Conservation (phyloP, 2,113 vertebrate genomes). For the Eublepharis macularius region DNA sequence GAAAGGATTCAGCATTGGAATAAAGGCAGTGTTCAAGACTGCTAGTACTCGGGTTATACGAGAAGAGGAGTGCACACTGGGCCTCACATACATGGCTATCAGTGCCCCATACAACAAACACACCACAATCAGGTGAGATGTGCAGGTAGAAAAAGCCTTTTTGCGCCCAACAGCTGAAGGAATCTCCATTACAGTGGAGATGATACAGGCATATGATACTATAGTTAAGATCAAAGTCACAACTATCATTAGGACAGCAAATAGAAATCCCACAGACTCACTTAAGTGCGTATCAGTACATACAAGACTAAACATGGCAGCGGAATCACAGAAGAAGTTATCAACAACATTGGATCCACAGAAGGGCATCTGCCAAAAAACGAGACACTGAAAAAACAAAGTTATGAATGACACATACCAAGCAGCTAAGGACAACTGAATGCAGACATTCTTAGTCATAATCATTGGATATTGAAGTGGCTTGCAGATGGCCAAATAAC, state of each 20-base stretch:
- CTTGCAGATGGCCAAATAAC: constrained; percentile 22
- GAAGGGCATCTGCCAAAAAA: constrained; percentile 20
- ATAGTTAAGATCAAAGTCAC: constrained; percentile 13
- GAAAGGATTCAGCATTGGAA: constrained; percentile 56
- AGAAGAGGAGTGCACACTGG: not conserved
- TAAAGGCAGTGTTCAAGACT: constrained; percentile 53
- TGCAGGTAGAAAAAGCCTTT: constrained; percentile 45
- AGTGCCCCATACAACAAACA: constrained; percentile 30
- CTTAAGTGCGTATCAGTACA: not conserved
- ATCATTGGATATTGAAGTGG: constrained; percentile 7
- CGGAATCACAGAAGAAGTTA: constrained; percentile 33
- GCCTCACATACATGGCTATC: constrained; percentile 21
- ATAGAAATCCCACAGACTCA: not conserved
- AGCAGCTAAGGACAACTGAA: not conserved
- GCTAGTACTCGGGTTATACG: constrained; percentile 40
- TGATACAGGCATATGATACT: constrained; percentile 14
- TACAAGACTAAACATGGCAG: not conserved
- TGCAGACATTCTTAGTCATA: constrained; percentile 7
- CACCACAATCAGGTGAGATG: constrained; percentile 26
- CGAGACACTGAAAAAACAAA: not conserved
- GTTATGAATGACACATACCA: constrained; percentile 1
- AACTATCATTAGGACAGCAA: not conserved
- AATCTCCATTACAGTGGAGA: constrained; percentile 7
- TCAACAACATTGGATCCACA: constrained; percentile 15
- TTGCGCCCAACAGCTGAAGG: not conserved